phyloP scores from a whole-genome alignment of 2,113 vertebrate species.

The Hemibagrus wyckioides region DNA sequence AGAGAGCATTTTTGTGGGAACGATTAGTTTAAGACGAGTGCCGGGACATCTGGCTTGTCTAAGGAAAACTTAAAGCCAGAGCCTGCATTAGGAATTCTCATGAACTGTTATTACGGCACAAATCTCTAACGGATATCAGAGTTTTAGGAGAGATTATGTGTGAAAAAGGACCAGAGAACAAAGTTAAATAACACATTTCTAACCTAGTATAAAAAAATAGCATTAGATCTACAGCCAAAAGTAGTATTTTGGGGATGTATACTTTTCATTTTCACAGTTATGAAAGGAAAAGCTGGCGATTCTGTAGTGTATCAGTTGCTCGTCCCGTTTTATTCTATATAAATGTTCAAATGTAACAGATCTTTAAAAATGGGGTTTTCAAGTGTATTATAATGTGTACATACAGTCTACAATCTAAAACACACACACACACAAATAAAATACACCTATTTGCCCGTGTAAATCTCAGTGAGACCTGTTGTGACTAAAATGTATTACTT shows the following conservation, averaged over 20 bases:
- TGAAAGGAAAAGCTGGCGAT: neutral
- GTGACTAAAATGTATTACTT: neutral
- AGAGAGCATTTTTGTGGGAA: neutral
- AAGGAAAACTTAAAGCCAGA: conserved; percentile 10
- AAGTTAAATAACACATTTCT: neutral
- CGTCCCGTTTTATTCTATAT: neutral
- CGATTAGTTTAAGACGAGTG: neutral
- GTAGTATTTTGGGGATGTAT: neutral
- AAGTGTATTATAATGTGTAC: no score
- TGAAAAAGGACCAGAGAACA: neutral
- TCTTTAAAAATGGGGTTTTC: no score
- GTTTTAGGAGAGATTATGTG: neutral
- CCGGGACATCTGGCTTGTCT: conserved; percentile 14
- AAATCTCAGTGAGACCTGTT: neutral
- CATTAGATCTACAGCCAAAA: neutral
- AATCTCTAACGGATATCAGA: neutral
- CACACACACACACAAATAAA: no score
- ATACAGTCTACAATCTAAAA: no score
- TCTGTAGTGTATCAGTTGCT: neutral
- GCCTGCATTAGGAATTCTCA: neutral
- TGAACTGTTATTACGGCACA: neutral
- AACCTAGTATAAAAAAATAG: neutral
- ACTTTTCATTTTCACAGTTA: neutral
- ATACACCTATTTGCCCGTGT: no score
- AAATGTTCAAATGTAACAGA: neutral